Conservation (phyloP, 2,113 vertebrate genomes). For the Melanostigma gelatinosum region DNA sequence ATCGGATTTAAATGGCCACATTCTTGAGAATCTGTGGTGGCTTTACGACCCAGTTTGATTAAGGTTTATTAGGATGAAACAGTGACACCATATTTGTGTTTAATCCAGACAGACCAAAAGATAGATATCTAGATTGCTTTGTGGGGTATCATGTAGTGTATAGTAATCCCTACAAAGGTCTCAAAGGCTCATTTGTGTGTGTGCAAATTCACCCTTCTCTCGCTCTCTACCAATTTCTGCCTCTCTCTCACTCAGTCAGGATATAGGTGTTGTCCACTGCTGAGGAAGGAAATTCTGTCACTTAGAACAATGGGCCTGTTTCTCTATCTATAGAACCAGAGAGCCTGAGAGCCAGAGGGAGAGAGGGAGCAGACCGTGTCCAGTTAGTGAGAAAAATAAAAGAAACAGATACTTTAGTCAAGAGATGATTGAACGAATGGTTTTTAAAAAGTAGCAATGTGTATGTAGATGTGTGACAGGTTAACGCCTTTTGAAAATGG, state of each 20-base stretch:
- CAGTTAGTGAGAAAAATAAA: conserved; percentile 43
- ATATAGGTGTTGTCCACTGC: conserved; percentile 89
- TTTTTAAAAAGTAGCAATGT: conserved; percentile 14
- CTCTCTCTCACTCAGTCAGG: conserved; percentile 76
- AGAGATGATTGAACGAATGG: conserved; percentile 25
- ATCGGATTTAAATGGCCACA: neutral
- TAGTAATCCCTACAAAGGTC: conserved; percentile 16
- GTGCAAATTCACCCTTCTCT: conserved; percentile 50
- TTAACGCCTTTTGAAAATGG: conserved; percentile 66
- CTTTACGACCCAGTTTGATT: neutral
- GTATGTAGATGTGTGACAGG: conserved; percentile 16
- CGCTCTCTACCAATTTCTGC: conserved; percentile 56
- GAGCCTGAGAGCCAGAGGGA: conserved; percentile 59
- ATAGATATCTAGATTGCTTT: conserved; percentile 1
- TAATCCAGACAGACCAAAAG: neutral
- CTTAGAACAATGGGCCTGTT: conserved; percentile 86
- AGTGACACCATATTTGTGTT: neutral
- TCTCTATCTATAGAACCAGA: conserved; percentile 87
- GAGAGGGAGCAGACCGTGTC: conserved; percentile 42
- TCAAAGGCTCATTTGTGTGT: conserved; percentile 18
- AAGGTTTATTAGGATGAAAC: neutral
- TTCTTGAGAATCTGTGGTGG: neutral
- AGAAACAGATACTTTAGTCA: conserved; percentile 3
- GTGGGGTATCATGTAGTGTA: neutral
- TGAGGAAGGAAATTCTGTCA: conserved; percentile 89